Evolutionary conservation across 1,140 invertebrate species (phyloP).

Genomic region (Galleria mellonella): DNA sequence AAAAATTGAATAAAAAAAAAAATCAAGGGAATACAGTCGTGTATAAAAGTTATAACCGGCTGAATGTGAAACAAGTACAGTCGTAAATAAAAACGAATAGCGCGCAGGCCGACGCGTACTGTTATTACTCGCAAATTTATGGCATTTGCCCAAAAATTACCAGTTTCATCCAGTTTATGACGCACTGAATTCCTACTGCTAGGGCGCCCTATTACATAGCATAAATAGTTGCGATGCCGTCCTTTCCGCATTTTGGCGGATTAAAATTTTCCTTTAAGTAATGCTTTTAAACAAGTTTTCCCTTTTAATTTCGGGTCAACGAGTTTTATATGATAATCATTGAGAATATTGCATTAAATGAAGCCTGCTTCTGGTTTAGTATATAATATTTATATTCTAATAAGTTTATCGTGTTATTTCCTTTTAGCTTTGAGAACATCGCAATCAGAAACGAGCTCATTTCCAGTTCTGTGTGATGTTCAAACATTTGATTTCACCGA

Average conservation of each 20-base stretch:
- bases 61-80: slow-evolving; percentile 63
- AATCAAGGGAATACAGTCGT: slow-evolving; percentile 45
- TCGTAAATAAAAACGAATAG: slow-evolving; percentile 65
- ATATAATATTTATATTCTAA: too few species aligned
- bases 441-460: not conserved
- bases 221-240: not conserved
- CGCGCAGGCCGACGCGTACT: slow-evolving; percentile 40
- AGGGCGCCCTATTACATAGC: not conserved
- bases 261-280: too few species aligned
- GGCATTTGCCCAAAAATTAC: slow-evolving; percentile 53
- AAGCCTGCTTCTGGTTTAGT: too few species aligned
- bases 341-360: too few species aligned
- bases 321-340: too few species aligned
- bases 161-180: slow-evolving; percentile 38
- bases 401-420: too few species aligned
- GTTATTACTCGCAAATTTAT: slow-evolving; percentile 59
- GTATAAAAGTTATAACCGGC: slow-evolving; percentile 51
- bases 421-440: too few species aligned
- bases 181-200: slow-evolving; percentile 13
- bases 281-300: too few species aligned
- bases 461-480: not conserved
- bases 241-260: too few species aligned
- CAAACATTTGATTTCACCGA: not conserved
- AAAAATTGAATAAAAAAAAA: slow-evolving; percentile 37
- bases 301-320: too few species aligned